Conservation (phyloP, 2,888 invertebrate genomes). For the Drepanosiphum platanoidis region DNA sequence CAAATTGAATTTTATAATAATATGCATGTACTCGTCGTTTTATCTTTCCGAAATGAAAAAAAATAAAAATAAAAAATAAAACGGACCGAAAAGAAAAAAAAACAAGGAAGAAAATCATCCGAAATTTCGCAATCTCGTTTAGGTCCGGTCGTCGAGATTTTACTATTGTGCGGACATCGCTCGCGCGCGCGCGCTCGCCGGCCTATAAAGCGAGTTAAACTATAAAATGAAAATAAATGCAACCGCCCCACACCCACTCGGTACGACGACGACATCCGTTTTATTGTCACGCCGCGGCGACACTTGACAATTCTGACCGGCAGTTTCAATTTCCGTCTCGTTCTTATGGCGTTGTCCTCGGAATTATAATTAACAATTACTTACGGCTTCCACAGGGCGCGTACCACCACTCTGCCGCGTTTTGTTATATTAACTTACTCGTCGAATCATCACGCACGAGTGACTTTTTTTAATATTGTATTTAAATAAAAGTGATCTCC, state of each 20-base stretch:
- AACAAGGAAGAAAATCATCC: neutral
- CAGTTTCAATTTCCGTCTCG: constrained; percentile 20
- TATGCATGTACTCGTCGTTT: neutral
- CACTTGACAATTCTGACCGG: neutral
- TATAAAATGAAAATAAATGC: constrained; percentile 46
- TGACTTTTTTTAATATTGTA: too few species aligned
- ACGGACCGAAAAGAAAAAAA: neutral
- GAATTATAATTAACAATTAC: constrained; percentile 17
- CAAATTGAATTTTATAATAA: neutral
- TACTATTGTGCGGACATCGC: constrained; percentile 23
- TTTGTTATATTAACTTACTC: too few species aligned
- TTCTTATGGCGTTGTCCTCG: neutral
- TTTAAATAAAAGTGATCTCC: too few species aligned
- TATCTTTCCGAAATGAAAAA: neutral
- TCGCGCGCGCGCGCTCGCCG: too few species aligned
- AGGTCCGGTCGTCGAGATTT: constrained; percentile 13
- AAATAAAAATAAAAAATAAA: too few species aligned
- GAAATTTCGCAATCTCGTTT: constrained; percentile 35
- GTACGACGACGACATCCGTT: constrained; percentile 3
- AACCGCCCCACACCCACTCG: neutral
- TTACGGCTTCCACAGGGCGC: neutral
- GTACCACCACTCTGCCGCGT: neutral
- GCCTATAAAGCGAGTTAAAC: constrained; percentile 36
- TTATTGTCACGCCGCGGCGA: constrained; percentile 9
- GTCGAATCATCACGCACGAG: too few species aligned